phyloP scores from a whole-genome alignment of 2,113 vertebrate species.

The Syrmaticus mikado region DNA sequence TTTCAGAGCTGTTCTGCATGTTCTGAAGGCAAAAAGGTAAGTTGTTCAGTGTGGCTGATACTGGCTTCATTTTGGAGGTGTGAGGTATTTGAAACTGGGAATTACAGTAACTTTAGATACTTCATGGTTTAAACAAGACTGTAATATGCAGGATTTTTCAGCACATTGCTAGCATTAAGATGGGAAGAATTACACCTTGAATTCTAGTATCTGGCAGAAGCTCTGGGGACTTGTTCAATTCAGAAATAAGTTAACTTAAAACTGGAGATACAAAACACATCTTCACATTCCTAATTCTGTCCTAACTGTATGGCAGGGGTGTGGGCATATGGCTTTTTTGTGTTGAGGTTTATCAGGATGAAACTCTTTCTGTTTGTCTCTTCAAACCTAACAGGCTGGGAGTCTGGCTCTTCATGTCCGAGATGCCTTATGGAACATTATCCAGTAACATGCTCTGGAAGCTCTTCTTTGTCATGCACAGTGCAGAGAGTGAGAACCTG shows the following conservation, averaged over 20 bases:
- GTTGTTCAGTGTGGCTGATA: neutral
- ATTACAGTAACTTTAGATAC: neutral
- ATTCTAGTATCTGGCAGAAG: neutral
- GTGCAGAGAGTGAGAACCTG: slow-evolving; percentile 82
- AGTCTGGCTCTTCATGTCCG: slow-evolving; percentile 98
- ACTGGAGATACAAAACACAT: neutral
- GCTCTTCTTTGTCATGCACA: slow-evolving; percentile 95
- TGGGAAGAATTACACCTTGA: neutral
- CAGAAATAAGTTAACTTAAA: neutral
- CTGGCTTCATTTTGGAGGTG: neutral
- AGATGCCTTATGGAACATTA: slow-evolving; percentile 95
- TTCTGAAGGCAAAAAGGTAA: slow-evolving; percentile 96
- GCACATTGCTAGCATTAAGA: neutral
- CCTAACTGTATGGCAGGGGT: neutral
- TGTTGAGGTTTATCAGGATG: neutral
- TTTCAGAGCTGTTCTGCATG: slow-evolving; percentile 90
- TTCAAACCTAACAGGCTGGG: slow-evolving; percentile 83
- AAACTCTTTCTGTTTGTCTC: neutral
- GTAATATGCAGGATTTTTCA: neutral
- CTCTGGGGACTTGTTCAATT: neutral
- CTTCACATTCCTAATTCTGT: neutral
- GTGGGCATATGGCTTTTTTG: neutral
- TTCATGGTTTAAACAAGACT: neutral
- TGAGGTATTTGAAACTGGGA: neutral
- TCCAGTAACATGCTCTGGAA: slow-evolving; percentile 95